Conservation (phyloP, 2,797 vertebrate genomes). For the Eleutherodactylus coqui region DNA sequence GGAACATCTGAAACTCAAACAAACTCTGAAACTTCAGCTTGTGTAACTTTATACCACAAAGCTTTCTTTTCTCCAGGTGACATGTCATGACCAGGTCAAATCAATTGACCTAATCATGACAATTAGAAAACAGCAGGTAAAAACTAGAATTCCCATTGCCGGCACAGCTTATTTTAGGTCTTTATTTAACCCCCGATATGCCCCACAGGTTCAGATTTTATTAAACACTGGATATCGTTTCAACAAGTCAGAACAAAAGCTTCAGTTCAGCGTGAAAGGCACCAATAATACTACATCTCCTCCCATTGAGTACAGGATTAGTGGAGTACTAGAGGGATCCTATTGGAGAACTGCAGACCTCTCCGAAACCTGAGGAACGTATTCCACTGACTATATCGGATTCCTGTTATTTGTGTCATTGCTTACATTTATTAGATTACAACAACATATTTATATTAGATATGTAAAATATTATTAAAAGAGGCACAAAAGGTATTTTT, state of each 20-base stretch:
- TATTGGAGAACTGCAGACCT: neutral
- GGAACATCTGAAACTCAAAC: slow-evolving; percentile 66
- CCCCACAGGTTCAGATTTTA: slow-evolving; percentile 14
- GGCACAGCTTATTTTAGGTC: slow-evolving; percentile 39
- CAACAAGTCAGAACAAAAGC: slow-evolving; percentile 40
- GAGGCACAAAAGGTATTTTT: no score
- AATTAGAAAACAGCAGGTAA: slow-evolving; percentile 59
- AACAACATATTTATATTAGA: no score
- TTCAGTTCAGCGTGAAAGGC: slow-evolving; percentile 3
- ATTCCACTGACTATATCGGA: neutral
- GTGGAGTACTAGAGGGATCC: slow-evolving; percentile 18
- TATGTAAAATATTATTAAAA: no score
- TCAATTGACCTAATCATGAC: slow-evolving; percentile 67
- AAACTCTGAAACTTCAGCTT: slow-evolving; percentile 33
- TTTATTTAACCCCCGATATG: slow-evolving; percentile 11
- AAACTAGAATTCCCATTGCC: slow-evolving; percentile 66
- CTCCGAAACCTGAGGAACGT: neutral
- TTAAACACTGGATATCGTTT: neutral
- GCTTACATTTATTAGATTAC: no score
- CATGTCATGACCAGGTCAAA: slow-evolving; percentile 68
- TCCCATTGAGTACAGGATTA: slow-evolving; percentile 34
- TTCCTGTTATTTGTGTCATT: neutral
- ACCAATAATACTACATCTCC: slow-evolving; percentile 22
- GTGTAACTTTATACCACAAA: slow-evolving; percentile 67
- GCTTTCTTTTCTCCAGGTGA: slow-evolving; percentile 65